phyloP scores from a whole-genome alignment of 92 coral and sea anemone genomes.

The Galaxea fascicularis region DNA sequence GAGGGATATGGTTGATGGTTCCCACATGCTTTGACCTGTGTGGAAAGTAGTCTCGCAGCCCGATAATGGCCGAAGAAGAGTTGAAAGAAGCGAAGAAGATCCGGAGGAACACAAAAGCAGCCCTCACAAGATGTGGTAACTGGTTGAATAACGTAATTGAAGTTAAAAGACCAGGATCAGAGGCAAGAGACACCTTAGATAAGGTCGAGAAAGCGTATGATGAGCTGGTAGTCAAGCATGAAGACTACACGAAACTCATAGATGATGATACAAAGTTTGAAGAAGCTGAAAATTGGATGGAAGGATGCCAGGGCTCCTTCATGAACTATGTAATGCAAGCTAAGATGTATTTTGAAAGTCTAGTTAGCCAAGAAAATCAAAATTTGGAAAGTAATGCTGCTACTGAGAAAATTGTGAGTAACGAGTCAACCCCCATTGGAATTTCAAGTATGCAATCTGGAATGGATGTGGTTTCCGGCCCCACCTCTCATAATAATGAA shows the following conservation, averaged over 20 bases:
- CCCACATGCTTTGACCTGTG: background rate
- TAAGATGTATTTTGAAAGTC: constrained; percentile 21
- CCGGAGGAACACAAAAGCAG: constrained; percentile 57
- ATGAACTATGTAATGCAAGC: background rate
- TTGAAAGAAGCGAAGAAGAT: constrained; percentile 47
- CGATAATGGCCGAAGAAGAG: constrained; percentile 30
- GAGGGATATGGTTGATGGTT: constrained; percentile 22
- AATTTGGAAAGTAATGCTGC: background rate
- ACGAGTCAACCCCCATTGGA: background rate
- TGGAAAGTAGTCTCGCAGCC: constrained; percentile 14
- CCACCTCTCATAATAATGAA: background rate
- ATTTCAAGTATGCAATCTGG: constrained; percentile 23
- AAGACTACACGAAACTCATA: constrained; percentile 21
- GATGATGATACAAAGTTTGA: constrained; percentile 36
- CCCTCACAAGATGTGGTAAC: constrained; percentile 61
- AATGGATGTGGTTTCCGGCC: constrained; percentile 24
- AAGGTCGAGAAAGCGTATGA: constrained; percentile 38
- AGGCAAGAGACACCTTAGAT: constrained; percentile 59
- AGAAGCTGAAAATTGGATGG: constrained; percentile 31
- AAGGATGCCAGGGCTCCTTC: constrained; percentile 15
- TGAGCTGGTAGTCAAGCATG: constrained; percentile 9
- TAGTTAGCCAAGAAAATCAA: background rate
- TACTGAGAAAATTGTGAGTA: constrained; percentile 1
- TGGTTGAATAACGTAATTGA: constrained; percentile 30
- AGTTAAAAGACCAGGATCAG: constrained; percentile 55